A percentile compares a stretch with the other conserved stretches of the same genome.
These are phyloP conservation scores for Littorina saxatilis DNA, from an alignment of 1,140 invertebrate genomes.

Conservation along the genomic window DNA sequence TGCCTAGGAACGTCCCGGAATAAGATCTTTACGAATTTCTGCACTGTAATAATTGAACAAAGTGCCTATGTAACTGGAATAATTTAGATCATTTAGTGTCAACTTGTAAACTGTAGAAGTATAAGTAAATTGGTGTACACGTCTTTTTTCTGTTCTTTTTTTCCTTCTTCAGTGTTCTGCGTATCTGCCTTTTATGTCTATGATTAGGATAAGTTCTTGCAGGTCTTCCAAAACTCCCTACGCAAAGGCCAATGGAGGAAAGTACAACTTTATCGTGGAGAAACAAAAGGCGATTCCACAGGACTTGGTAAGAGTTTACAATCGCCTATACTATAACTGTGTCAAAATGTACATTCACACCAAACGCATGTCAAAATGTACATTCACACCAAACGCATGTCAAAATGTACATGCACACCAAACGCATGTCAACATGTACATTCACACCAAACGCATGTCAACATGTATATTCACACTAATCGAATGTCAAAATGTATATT, in stretches of 20 bases:
- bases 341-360: not conserved
- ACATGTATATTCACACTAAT: no score
- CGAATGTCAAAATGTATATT: no score
- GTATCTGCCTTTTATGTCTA: no score
- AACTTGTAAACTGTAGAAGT: no score
- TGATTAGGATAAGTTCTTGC: not conserved
- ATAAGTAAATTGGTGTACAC: not conserved
- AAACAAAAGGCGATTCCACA: conserved; percentile 42
- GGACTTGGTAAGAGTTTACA: conserved; percentile 39
- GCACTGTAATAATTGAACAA: no score
- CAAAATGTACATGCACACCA: not conserved
- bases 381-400: not conserved
- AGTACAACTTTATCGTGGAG: conserved; percentile 52
- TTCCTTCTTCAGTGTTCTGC: no score
- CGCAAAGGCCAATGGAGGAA: conserved; percentile 55
- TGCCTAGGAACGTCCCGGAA: no score
- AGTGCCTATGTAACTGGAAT: no score
- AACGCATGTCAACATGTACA: not conserved
- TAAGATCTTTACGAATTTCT: no score
- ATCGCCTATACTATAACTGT: not conserved
- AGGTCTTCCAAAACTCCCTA: conserved; percentile 56
- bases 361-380: not conserved
- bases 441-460: no score
- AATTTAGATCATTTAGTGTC: no score
- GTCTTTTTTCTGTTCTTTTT: not conserved